Percentiles rank a stretch among this genome's conserved stretches.
phyloP scores from a whole-genome alignment of 2,113 vertebrate species.

The Amphiprion ocellaris region DNA sequence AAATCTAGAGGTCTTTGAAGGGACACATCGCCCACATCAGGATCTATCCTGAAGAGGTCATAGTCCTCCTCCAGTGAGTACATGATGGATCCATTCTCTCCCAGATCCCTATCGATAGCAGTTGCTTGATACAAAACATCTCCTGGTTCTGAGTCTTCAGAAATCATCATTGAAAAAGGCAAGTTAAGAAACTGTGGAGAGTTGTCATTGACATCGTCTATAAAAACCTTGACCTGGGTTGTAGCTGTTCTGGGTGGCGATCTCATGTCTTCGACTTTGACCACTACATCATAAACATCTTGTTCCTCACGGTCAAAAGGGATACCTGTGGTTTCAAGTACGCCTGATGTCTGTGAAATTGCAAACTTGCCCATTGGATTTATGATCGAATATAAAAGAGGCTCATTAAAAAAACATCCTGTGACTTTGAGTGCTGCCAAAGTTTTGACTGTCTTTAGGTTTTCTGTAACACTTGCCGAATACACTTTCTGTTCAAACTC shows the following conservation, averaged over 20 bases:
- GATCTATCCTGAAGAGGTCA: slow-evolving; percentile 93
- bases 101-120: slow-evolving; percentile 90
- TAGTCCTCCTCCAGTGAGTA: slow-evolving; percentile 91
- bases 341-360: slow-evolving; percentile 88
- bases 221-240: slow-evolving; percentile 87
- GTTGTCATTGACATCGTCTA: slow-evolving; percentile 95
- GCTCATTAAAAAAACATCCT: slow-evolving; percentile 91
- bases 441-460: slow-evolving; percentile 82
- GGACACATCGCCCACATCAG: slow-evolving; percentile 92
- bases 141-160: slow-evolving; percentile 91
- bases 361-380: slow-evolving; percentile 89
- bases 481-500: slow-evolving; percentile 86
- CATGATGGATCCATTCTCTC: slow-evolving; percentile 87
- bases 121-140: slow-evolving; percentile 94
- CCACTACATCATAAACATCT: slow-evolving; percentile 86
- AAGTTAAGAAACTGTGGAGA: slow-evolving; percentile 90
- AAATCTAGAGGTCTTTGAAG: slow-evolving; percentile 93
- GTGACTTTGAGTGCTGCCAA: slow-evolving; percentile 86
- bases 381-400: slow-evolving; percentile 88
- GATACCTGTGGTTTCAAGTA: slow-evolving; percentile 90
- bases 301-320: slow-evolving; percentile 91
- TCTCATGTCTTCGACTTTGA: slow-evolving; percentile 90
- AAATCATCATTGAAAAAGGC: slow-evolving; percentile 90
- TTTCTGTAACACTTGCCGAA: slow-evolving; percentile 86
- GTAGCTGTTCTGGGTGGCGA: slow-evolving; percentile 88